Evolutionary conservation across 2,797 vertebrate species (phyloP).

Genomic region (Leptatherina wallacei): DNA sequence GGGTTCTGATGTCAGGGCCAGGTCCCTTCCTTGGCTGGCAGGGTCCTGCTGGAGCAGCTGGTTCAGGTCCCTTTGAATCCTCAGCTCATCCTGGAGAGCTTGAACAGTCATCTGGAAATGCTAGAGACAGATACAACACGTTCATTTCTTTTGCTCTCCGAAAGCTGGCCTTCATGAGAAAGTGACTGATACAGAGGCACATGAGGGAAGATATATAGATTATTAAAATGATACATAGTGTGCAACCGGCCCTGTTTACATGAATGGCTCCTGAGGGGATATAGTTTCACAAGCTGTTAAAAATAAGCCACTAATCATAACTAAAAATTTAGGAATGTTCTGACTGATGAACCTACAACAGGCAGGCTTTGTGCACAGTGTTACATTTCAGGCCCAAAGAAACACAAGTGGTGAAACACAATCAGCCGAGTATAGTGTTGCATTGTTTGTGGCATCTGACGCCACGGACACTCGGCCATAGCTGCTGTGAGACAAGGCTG

Average conservation of each 20-base stretch:
- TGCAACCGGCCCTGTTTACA: constrained; percentile 2
- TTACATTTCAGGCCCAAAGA: constrained; percentile 65
- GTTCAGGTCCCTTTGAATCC: constrained; percentile 96
- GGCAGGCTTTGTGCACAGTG: constrained; percentile 51
- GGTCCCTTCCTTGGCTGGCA: constrained; percentile 84
- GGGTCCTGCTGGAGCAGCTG: constrained; percentile 96
- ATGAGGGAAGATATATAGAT: constrained; percentile 14
- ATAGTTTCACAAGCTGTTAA: constrained; percentile 30
- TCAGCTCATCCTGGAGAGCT: constrained; percentile 95
- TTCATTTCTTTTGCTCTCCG: constrained; percentile 7
- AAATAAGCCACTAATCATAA: constrained; percentile 45
- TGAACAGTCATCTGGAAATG: constrained; percentile 99
- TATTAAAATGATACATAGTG: constrained; percentile 1
- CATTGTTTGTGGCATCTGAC: constrained; percentile 78
- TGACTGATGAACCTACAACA: constrained; percentile 44
- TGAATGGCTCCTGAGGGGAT: constrained; percentile 24
- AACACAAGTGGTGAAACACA: constrained; percentile 73
- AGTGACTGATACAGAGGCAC: neutral
- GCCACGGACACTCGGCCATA: constrained; percentile 66
- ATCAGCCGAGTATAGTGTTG: constrained; percentile 73
- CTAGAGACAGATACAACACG: constrained; percentile 72
- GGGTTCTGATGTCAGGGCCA: constrained; percentile 88
- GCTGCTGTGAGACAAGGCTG: constrained; percentile 59
- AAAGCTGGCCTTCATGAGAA: constrained; percentile 9
- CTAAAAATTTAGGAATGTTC: constrained; percentile 30